Conservation (phyloP, 2,888 invertebrate genomes). For the Apantesis nais region DNA sequence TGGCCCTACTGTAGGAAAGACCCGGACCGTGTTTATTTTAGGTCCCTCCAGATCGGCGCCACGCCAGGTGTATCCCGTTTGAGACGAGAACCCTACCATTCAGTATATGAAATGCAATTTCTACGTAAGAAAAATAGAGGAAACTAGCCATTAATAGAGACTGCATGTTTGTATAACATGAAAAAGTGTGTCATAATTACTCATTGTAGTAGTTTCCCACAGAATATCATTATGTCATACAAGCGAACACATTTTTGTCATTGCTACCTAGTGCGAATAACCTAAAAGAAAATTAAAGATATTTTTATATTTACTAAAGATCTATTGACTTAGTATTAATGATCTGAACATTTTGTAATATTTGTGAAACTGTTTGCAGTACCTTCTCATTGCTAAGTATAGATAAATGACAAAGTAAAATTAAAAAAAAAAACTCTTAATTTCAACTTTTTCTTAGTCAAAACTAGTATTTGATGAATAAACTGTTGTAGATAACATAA, state of each 20-base stretch:
- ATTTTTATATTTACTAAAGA: conserved; percentile 7
- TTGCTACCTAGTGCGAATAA: conserved; percentile 15
- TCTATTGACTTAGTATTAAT: not conserved
- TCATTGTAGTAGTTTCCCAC: conserved; percentile 45
- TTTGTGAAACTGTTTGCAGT: not conserved
- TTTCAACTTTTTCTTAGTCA: not conserved
- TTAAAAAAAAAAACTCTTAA: not conserved
- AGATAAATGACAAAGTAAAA: not conserved
- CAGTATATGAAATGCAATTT: not conserved
- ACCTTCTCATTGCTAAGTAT: not conserved
- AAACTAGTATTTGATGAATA: not conserved
- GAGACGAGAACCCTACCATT: too few relatives aligned
- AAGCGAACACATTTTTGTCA: conserved; percentile 25
- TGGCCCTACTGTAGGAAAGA: too few relatives aligned
- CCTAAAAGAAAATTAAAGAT: conserved; percentile 18
- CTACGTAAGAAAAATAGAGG: not conserved
- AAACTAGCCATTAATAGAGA: conserved; percentile 8
- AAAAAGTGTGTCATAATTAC: conserved; percentile 36
- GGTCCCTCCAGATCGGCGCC: too few relatives aligned
- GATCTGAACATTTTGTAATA: not conserved
- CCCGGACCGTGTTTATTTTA: too few relatives aligned
- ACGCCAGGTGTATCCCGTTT: too few relatives aligned
- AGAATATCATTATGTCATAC: conserved; percentile 33
- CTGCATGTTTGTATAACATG: conserved; percentile 18
- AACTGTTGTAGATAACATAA: not conserved